These are phyloP conservation scores for Drosophila mulleri DNA, from an alignment of 2,888 invertebrate genomes.

Conservation along the genomic window DNA sequence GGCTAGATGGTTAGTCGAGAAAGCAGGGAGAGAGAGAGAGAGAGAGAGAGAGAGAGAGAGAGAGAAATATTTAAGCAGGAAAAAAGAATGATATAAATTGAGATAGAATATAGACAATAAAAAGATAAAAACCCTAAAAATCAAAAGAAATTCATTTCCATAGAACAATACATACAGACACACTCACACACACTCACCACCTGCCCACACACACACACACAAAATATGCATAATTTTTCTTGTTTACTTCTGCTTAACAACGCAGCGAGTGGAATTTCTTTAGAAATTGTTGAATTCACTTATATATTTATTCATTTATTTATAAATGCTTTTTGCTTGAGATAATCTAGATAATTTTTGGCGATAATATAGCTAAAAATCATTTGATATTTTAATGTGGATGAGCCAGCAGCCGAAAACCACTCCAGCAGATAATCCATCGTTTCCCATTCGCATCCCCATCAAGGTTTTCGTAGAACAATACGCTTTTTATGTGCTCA, in stretches of 20 bases:
- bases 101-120: too few species aligned
- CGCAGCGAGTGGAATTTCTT: not conserved
- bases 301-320: not conserved
- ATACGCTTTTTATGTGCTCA: slow-evolving; percentile 12
- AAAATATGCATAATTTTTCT: not conserved
- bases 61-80: too few species aligned
- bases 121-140: too few species aligned
- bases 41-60: not conserved
- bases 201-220: not conserved
- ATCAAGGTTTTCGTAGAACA: slow-evolving; percentile 19
- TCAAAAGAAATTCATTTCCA: not conserved
- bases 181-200: not conserved
- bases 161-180: not conserved
- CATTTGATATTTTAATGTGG: slow-evolving; percentile 11
- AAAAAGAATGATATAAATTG: too few species aligned
- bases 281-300: not conserved
- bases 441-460: not conserved
- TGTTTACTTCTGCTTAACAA: not conserved
- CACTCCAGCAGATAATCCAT: slow-evolving; percentile 32
- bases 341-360: not conserved
- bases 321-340: not conserved
- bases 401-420: slow-evolving; percentile 9
- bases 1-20: too few species aligned
- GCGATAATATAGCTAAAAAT: not conserved
- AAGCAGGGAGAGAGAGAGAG: too few species aligned